Evolutionary conservation across 2,113 vertebrate species (phyloP), one percentile per base, ranked within the genome.

Genomic region (Crotalus tigris): DNA sequence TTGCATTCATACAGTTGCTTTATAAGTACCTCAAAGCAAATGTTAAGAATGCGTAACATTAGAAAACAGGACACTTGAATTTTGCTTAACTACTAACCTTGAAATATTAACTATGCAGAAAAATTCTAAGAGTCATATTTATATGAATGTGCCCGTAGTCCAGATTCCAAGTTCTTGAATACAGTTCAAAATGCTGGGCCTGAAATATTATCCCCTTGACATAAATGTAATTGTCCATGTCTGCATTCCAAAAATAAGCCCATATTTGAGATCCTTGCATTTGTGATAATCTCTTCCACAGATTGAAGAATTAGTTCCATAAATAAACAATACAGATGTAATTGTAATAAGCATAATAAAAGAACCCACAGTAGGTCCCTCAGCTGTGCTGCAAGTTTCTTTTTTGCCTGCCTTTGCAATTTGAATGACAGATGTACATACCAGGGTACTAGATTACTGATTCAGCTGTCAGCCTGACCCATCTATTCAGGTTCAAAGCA

Each of bases 181-280:
- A 5, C 0, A 85, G 0, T 58, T 91, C 39, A 64, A 0, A 81
- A 0, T 3, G 49, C 51, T 94, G 17, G 1, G 39, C 57, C 87
- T 88, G 44, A 93, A 23, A 44, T 86, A 1, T 39, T 57, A 26
- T 3, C 46, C 15, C 0, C 0, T 88, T 58, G 55, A 33, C 44
- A 90, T 92, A 58, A 91, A 10, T 93, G 29, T 93, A 88, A 75
- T 46, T 61, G 12, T 85, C n/a, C 13, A 59, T 85, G 53, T 93
- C 92, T 33, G 1, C 4, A 33, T 92, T 53, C 46, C 19, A 55
- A 53, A 90, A 44, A 86, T 61, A 17, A 59, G 39, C 23, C 12
- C 39, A 39, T 64, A 59, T 90, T 0, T 2, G 93, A 51, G 81
- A 51, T n/a, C 7, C 55, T 1, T 53, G 1, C 23, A 9, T 69